Base-by-base conservation (phyloP, 1,140 invertebrate species). In the Laupala kohalensis region DNA sequence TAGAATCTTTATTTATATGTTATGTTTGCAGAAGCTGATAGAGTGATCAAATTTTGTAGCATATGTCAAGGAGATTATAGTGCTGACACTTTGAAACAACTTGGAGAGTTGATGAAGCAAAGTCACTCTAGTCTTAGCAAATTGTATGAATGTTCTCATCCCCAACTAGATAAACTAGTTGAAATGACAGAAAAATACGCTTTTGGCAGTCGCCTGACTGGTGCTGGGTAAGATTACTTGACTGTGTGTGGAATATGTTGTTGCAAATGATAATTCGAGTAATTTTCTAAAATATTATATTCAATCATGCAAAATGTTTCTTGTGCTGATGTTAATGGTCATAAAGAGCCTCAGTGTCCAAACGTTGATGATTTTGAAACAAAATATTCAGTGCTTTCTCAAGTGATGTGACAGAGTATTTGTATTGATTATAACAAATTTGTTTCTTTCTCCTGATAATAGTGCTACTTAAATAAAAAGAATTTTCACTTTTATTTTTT, bases 101-200 rank as follows among this genome's bases (percentile, higher is more conserved):
- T 99, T 63, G 95, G 96, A 12, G 78, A 82, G 67, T 83, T 99
- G 5, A 98, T 99, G 95, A 88, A 87, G 28, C 84, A 87, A 67
- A 98, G 95, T 78, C 97, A 99, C 80, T 78, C 83, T 1, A 97
- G 94, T 78, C 87, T 97, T 27, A 83, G 87, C 69, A 85, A 91
- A 67, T 79, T 95, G 0, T 99, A 97, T 79, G 93, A 99, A 80
- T 99, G 97, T 80, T 97, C 94, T 69, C 95, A 97, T 84, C 85
- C 89, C 0, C 87, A 91, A 76, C 83, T 99, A 70, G 95, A 99
- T 80, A 81, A 83, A 68, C 82, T 99, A 5, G 94, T 98, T 29
- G 81, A 89, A 27, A 79, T 91, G 65, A 93, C 94, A n/a, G 79
- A 87, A 67, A 83, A 86, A 70, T 89, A 91, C 37, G 87, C 90